A percentile compares a stretch with the other conserved stretches of the same genome.
Conservation (phyloP, 2,113 vertebrate species). For the Taurulus bubalis region DNA sequence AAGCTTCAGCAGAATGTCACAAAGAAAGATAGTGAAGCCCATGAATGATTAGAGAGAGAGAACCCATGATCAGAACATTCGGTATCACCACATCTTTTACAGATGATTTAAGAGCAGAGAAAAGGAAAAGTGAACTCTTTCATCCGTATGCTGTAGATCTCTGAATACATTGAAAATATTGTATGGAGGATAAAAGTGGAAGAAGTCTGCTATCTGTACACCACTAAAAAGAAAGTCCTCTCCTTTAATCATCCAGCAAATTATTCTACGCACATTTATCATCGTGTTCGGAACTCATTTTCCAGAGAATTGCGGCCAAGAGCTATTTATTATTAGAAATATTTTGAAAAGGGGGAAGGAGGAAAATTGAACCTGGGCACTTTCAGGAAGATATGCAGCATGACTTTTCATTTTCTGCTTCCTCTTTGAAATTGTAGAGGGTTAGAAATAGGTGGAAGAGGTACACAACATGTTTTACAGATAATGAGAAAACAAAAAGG, state of each 20-base stretch:
- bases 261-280: constrained; percentile 68
- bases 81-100: constrained; percentile 9
- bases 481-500: constrained; percentile 80
- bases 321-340: constrained; percentile 72
- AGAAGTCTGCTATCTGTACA: constrained; percentile 1
- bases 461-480: constrained; percentile 43
- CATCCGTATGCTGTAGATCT: neutral
- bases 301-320: constrained; percentile 65
- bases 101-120: constrained; percentile 27
- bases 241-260: constrained; percentile 59
- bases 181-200: constrained; percentile 10
- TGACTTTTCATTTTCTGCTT: constrained; percentile 62
- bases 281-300: constrained; percentile 69
- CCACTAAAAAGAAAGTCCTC: constrained; percentile 28
- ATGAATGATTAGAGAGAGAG: constrained; percentile 10
- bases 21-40: constrained; percentile 8
- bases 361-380: constrained; percentile 54
- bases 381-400: constrained; percentile 43
- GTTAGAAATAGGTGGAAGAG: constrained; percentile 32
- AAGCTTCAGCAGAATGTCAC: neutral
- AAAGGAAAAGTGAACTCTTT: constrained; percentile 12
- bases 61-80: constrained; percentile 3
- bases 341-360: constrained; percentile 56
- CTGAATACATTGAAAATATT: constrained; percentile 4
- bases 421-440: constrained; percentile 53